Evolutionary conservation across 2,888 invertebrate genomes (phyloP), one percentile per base, ranked within the genome.

Genomic region (Drosophila maculinotata): DNA sequence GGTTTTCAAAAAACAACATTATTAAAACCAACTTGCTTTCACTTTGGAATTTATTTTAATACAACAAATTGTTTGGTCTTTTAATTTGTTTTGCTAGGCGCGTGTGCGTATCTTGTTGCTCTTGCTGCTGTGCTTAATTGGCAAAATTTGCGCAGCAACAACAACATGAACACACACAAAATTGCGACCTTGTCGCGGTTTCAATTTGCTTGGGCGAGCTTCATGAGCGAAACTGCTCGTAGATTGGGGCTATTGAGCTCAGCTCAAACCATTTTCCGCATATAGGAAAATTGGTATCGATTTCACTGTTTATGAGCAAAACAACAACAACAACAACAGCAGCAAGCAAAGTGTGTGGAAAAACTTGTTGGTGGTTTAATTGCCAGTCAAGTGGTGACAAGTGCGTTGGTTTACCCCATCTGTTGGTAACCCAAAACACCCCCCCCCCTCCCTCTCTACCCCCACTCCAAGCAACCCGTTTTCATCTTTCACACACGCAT

Each of bases 281-380:
- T 57, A 30, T 56, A 58, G 65, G 54, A 67, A 64, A 80, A 66
- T 58, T 72, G 62, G 54, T 85, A 85, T 85, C 85, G 82, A 85
- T 81, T 81, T 81, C 85, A 79, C 74, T 69, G 45, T 60, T 58
- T 31, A 53, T 47, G 42, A 35, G 38, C 56, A 20, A n/a, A 63
- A 41, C 62, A 51, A 26, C 53, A 47, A 28, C 49, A 25, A 20
- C 38, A 12, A 30, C 33, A 48, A 30, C 25, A 58, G 25, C 26
- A 35, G 15, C 42, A 47, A 38, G 20, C 12, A 14, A 45, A 9
- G 36, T 63, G 36, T 35, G 56, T 44, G 33, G 59, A 56, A 67
- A 75, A 79, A 79, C 73, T 77, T 69, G 82, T 78, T 76, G 66
- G 44, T 49, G 54, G 57, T 42, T 79, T 83, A 83, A 86, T 86